These are phyloP conservation scores for Cryptus viduatorius DNA, from an alignment of 2,888 invertebrate species.

Conservation along the genomic window DNA sequence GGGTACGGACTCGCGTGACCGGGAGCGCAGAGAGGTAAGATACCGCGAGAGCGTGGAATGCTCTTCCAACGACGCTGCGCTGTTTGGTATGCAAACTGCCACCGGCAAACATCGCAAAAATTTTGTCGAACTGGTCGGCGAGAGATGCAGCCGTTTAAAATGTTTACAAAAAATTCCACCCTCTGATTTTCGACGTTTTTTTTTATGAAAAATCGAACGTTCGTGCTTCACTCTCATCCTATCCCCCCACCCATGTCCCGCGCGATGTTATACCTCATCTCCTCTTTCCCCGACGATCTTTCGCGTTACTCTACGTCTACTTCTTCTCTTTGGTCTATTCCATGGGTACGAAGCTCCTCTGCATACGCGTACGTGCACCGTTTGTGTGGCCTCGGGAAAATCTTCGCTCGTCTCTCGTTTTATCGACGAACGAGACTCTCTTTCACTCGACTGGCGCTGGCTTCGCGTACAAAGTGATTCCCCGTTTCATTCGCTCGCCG, in stretches of 20 bases:
- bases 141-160: constrained; percentile 27
- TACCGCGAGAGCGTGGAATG: constrained; percentile 16
- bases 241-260: constrained; percentile 5
- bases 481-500: background rate
- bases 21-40: background rate
- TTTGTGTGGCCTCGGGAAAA: constrained; percentile 42
- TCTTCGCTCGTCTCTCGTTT: constrained; percentile 53
- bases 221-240: constrained; percentile 3
- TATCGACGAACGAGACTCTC: constrained; percentile 37
- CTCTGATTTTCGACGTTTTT: constrained; percentile 1
- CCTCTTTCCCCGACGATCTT: constrained; percentile 6
- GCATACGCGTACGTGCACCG: constrained; percentile 58
- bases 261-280: background rate
- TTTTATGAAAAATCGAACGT: constrained; percentile 35
- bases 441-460: constrained; percentile 6
- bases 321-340: constrained; percentile 3
- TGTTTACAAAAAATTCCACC: background rate
- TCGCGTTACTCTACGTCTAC: constrained; percentile 4
- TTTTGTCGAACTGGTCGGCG: constrained; percentile 24
- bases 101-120: constrained; percentile 30
- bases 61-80: constrained; percentile 14
- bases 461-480: constrained; percentile 51
- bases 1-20: constrained; percentile 9
- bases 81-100: constrained; percentile 38
- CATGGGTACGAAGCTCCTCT: constrained; percentile 37